phyloP scores from a whole-genome alignment of 2,113 vertebrate genomes.

The Petromus typicus region DNA sequence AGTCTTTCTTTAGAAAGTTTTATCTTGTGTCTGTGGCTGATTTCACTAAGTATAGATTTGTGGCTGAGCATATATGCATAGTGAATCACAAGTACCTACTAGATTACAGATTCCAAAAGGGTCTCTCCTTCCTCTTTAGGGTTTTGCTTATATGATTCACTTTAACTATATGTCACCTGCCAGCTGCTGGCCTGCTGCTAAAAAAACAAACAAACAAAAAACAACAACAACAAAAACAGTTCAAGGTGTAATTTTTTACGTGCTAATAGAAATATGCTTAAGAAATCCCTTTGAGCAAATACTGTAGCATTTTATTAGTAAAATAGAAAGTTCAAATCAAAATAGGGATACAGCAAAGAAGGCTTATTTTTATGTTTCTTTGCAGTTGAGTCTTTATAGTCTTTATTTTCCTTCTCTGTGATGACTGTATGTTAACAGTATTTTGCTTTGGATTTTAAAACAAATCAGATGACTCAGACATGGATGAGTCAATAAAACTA shows the following conservation, averaged over 20 bases:
- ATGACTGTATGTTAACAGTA: conserved; percentile 34
- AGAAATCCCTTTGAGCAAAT: conserved; percentile 19
- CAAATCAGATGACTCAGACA: conserved; percentile 73
- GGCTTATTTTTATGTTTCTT: neutral
- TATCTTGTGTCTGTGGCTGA: neutral
- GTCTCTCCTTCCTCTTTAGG: neutral
- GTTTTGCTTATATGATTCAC: neutral
- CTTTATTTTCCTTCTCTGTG: neutral
- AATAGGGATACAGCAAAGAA: neutral
- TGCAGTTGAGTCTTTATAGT: conserved; percentile 41
- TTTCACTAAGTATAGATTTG: neutral
- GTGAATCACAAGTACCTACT: neutral
- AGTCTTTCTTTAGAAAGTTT: neutral
- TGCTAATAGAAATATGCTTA: neutral
- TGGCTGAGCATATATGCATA: neutral
- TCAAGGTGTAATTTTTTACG: neutral
- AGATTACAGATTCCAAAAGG: neutral
- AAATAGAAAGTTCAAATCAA: conserved; percentile 12
- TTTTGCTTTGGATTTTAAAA: conserved; percentile 66
- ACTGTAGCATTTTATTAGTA: conserved; percentile 20
- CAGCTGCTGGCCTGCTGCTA: neutral
- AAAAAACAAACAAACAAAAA: no score
- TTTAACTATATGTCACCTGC: neutral
- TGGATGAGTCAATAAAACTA: conserved; percentile 71
- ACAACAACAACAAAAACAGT: no score